Conservation (phyloP, 2,113 vertebrate species). For the Uropsilus gracilis region DNA sequence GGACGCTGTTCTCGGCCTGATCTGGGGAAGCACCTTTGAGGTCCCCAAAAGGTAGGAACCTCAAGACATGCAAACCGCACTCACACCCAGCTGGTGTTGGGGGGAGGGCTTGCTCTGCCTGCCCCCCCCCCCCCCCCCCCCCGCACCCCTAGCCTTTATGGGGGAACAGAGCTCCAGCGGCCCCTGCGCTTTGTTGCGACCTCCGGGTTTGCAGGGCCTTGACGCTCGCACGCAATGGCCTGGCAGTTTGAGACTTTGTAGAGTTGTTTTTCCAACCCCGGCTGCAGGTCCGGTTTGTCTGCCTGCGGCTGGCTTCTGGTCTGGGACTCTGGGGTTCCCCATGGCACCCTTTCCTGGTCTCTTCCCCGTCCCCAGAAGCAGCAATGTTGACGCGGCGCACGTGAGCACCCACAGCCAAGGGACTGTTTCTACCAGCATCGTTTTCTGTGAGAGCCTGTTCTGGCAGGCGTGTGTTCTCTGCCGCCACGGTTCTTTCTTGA, state of each 20-base stretch:
- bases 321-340: neutral
- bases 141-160: neutral
- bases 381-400: no score
- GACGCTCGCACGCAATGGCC: neutral
- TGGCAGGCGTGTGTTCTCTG: conserved; percentile 64
- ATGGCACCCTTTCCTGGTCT: neutral
- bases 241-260: neutral
- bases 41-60: no score
- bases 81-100: no score
- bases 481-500: conserved; percentile 40
- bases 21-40: no score
- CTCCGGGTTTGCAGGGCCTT: neutral
- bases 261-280: conserved; percentile 4
- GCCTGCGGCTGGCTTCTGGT: neutral
- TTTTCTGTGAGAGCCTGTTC: conserved; percentile 47
- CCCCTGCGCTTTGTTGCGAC: neutral
- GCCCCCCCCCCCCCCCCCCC: no score
- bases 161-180: neutral
- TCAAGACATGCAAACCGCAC: no score
- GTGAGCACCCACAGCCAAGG: conserved; percentile 74
- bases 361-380: no score
- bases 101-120: no score
- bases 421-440: conserved; percentile 69
- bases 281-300: neutral
- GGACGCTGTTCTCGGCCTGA: neutral